Evolutionary conservation across 2,113 vertebrate species (phyloP).

Genomic region (Microcebus murinus): DNA sequence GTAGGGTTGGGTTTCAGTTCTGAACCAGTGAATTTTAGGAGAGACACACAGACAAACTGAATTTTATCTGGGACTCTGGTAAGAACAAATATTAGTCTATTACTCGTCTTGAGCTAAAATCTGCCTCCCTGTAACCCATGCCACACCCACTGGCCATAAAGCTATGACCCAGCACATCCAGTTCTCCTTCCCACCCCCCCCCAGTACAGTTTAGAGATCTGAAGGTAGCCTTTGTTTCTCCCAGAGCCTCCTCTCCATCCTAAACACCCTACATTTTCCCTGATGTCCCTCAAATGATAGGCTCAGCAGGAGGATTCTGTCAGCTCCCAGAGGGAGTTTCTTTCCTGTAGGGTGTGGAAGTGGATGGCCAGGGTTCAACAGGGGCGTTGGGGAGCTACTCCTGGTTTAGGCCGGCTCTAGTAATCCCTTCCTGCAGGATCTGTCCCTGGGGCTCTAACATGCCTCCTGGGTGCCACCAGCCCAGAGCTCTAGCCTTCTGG

Average conservation of each 20-base stretch:
- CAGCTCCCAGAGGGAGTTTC: not conserved
- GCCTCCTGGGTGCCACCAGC: too few relatives aligned
- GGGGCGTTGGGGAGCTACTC: not conserved
- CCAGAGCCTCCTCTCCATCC: not conserved
- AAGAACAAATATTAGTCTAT: not conserved
- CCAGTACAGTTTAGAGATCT: too few relatives aligned
- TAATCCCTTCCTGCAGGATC: not conserved
- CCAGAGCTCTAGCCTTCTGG: not conserved
- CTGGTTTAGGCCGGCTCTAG: not conserved
- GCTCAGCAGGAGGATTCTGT: not conserved
- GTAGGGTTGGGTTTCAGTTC: not conserved
- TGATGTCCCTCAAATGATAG: not conserved
- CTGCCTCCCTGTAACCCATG: not conserved
- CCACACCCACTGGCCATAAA: not conserved
- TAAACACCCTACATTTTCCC: not conserved
- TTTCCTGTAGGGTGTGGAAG: not conserved
- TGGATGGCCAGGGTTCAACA: fast-evolving
- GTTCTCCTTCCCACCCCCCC: not conserved
- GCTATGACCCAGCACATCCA: not conserved
- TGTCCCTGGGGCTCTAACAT: not conserved
- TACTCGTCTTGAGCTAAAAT: not conserved
- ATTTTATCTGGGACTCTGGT: not conserved
- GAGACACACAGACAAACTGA: not conserved
- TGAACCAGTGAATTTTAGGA: not conserved
- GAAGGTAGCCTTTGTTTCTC: not conserved